Conservation (phyloP, 2,888 invertebrate genomes). For the Hartigia nigra region DNA sequence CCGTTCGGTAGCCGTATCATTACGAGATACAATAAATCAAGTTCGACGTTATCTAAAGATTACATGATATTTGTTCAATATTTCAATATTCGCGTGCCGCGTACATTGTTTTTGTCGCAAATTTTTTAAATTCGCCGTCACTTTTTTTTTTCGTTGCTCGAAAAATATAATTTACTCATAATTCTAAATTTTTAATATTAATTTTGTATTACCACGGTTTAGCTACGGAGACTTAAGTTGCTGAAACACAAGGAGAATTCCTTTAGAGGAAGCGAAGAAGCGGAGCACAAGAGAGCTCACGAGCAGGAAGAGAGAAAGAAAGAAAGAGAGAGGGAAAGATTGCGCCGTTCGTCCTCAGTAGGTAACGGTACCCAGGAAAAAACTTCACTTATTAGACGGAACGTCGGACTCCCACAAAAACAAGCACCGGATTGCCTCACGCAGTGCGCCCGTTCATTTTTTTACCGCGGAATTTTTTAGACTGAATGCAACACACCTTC, state of each 20-base stretch:
- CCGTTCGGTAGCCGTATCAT: not conserved
- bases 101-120: not conserved
- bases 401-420: slow-evolving; percentile 46
- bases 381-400: slow-evolving; percentile 47
- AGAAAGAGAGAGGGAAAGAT: not conserved
- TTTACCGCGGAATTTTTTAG: slow-evolving; percentile 12
- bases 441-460: slow-evolving; percentile 30
- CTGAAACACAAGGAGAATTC: not conserved
- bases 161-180: not conserved
- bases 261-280: not conserved
- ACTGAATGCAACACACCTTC: slow-evolving; percentile 19
- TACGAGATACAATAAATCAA: not conserved
- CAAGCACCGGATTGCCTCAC: slow-evolving; percentile 47
- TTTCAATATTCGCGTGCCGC: not conserved
- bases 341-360: slow-evolving; percentile 4
- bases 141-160: not conserved
- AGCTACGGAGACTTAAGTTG: not conserved
- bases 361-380: slow-evolving; percentile 22
- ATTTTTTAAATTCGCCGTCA: not conserved
- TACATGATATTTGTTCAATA: not conserved
- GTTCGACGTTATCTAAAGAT: not conserved
- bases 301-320: not conserved
- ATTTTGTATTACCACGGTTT: not conserved
- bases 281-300: not conserved
- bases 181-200: not conserved